Base-by-base conservation (phyloP, 2,888 invertebrate species). In the Ypsolopha sequella region DNA sequence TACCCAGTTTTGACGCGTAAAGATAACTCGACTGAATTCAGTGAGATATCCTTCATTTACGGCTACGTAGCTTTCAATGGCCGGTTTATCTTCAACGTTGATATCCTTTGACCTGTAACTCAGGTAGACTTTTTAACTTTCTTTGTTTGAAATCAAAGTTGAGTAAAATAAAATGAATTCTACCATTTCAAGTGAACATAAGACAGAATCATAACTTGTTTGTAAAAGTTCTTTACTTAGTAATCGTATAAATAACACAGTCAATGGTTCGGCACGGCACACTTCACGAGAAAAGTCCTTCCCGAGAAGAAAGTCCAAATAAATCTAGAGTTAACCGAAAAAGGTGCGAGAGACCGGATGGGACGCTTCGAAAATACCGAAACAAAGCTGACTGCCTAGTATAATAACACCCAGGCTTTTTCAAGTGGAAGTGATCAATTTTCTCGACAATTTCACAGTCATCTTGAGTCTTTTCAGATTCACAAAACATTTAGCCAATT, bases 401-500 rank as follows among this genome's bases (percentile, higher is more conserved):
- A 62, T 62, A 76, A 73, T 70, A 73, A 74, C 68, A 70, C 70
- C 64, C 65, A 63, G 60, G 66, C 62, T 74, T 68, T 68, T 70
- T 79, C 66, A 65, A 76, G 76, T 77, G 80, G 76, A 82, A 84
- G 73, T 77, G 76, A 84, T 84, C 81, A 82, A 82, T 82, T 81
- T 81, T 84, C 80, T 79, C 74, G 77, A 82, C 80, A 82, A 81
- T 85, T 82, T 84, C 79, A 76, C 76, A 76, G 79, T 82, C 81
- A 80, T 84, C 80, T 79, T 70, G 70, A 80, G 80, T 80, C 79
- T 85, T 84, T 82, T 80, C 76, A 74, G 70, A 65, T 68, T 72
- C 74, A 80, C 80, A 84, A 84, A 81, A 80, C 79, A 82, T 84
- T 85, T 79, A 80, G 80, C 78, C 80, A 82, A 82, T 84, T 81